Evolutionary conservation across 2,888 invertebrate species (phyloP).

Genomic region (Meandrusa payeni): DNA sequence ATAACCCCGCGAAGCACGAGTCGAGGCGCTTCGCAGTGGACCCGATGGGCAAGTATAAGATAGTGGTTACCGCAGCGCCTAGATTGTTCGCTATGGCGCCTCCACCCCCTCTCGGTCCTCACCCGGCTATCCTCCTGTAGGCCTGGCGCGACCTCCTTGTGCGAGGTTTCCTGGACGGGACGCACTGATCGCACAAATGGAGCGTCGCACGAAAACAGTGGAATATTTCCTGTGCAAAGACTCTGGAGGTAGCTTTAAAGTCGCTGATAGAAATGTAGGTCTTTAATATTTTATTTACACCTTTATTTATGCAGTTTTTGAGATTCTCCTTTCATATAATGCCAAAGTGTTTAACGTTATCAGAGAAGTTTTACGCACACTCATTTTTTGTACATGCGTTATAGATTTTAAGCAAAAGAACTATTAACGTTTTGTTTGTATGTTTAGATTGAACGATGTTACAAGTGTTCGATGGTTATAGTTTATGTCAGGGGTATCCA

Average conservation of each 20-base stretch:
- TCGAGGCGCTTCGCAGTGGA: slow-evolving; percentile 71
- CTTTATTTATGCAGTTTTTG: background rate
- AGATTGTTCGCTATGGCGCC: slow-evolving; percentile 42
- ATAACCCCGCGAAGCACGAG: slow-evolving; percentile 69
- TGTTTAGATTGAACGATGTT: too few relatives aligned
- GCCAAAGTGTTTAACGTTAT: slow-evolving; percentile 20
- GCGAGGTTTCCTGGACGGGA: slow-evolving; percentile 64
- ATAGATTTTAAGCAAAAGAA: too few relatives aligned
- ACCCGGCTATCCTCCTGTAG: slow-evolving; percentile 69
- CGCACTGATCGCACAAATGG: slow-evolving; percentile 60
- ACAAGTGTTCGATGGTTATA: too few relatives aligned
- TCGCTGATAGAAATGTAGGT: background rate
- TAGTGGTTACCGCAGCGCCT: slow-evolving; percentile 53
- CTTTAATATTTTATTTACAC: background rate
- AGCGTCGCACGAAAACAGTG: slow-evolving; percentile 51
- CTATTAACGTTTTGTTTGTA: too few relatives aligned
- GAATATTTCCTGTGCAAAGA: slow-evolving; percentile 8
- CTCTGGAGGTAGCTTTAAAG: slow-evolving; percentile 3
- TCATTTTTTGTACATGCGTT: too few relatives aligned
- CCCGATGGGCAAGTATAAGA: slow-evolving; percentile 76
- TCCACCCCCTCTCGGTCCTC: slow-evolving; percentile 53
- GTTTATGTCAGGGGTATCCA: too few relatives aligned
- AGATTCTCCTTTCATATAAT: slow-evolving; percentile 1
- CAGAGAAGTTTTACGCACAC: too few relatives aligned
- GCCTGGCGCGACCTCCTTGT: slow-evolving; percentile 80